phyloP scores from a whole-genome alignment of 2,888 invertebrate species.

The Ormyrus pomaceus region DNA sequence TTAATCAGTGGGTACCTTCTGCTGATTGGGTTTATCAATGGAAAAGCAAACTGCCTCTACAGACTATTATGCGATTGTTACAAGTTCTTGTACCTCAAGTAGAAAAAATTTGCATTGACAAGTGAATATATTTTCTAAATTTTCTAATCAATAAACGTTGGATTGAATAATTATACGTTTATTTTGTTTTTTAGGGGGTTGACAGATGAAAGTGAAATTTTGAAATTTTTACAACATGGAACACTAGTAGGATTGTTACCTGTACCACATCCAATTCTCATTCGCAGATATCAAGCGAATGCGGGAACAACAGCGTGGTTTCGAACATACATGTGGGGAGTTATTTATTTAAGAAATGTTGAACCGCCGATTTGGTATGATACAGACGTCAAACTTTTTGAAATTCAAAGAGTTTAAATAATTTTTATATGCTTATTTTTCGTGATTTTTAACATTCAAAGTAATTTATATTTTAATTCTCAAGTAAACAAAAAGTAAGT shows the following conservation, averaged over 20 bases:
- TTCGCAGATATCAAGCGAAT: slow-evolving; percentile 99
- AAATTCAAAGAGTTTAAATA: slow-evolving; percentile 94
- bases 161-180: slow-evolving; percentile 2
- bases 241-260: slow-evolving; percentile 97
- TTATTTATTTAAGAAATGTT: slow-evolving; percentile 97
- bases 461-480: slow-evolving; percentile 18
- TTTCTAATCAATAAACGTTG: background rate
- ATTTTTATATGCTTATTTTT: slow-evolving; percentile 32
- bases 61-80: slow-evolving; percentile 98
- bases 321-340: slow-evolving; percentile 99
- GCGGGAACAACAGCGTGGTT: slow-evolving; percentile 99
- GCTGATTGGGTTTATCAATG: slow-evolving; percentile 97
- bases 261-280: slow-evolving; percentile 99
- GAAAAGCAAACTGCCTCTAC: slow-evolving; percentile 97
- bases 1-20: slow-evolving; percentile 89
- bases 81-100: slow-evolving; percentile 99
- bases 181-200: slow-evolving; percentile 83
- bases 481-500: slow-evolving; percentile 11
- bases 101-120: slow-evolving; percentile 98
- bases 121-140: slow-evolving; percentile 61
- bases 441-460: slow-evolving; percentile 13
- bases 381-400: slow-evolving; percentile 98
- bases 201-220: slow-evolving; percentile 99
- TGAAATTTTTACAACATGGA: slow-evolving; percentile 99
- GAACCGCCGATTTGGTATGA: slow-evolving; percentile 99